These are phyloP conservation scores for Ectemnius cavifrons DNA, from an alignment of 2,888 invertebrate species.

Conservation along the genomic window DNA sequence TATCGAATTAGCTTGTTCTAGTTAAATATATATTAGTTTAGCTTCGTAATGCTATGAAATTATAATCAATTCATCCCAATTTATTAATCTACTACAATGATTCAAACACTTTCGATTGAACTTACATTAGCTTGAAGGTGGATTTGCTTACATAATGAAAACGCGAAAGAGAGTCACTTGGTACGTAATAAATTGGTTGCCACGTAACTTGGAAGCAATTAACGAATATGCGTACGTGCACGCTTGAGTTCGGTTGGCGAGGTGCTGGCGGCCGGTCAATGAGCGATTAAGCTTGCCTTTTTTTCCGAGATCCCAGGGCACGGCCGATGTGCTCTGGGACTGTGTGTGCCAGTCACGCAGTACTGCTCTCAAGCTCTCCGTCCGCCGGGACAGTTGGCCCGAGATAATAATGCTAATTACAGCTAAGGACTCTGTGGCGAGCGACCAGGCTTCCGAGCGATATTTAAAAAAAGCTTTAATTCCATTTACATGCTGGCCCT, in stretches of 20 bases:
- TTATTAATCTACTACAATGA: too few relatives aligned
- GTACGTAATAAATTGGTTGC: too few relatives aligned
- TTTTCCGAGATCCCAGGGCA: constrained; percentile 51
- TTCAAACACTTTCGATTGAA: too few relatives aligned
- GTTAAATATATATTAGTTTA: too few relatives aligned
- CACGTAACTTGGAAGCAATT: constrained; percentile 27
- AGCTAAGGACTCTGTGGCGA: constrained; percentile 50
- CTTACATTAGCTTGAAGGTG: too few relatives aligned
- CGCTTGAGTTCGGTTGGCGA: constrained; percentile 36
- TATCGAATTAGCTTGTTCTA: too few relatives aligned
- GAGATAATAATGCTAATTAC: constrained; percentile 69
- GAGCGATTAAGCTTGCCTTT: constrained; percentile 52
- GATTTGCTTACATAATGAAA: too few relatives aligned
- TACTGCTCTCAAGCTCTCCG: constrained; percentile 44
- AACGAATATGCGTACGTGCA: constrained; percentile 32
- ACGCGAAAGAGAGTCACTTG: too few relatives aligned
- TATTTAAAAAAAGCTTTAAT: constrained; percentile 67
- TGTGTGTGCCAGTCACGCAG: constrained; percentile 53
- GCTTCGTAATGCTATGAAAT: too few relatives aligned
- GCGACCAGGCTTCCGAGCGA: constrained; percentile 48
- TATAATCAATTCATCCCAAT: too few relatives aligned
- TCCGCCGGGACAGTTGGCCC: constrained; percentile 53
- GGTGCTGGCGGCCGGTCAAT: constrained; percentile 38
- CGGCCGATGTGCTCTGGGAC: constrained; percentile 15
- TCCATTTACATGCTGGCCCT: constrained; percentile 68